Conservation (phyloP, 2,888 invertebrate species). For the Clivina fossor region DNA sequence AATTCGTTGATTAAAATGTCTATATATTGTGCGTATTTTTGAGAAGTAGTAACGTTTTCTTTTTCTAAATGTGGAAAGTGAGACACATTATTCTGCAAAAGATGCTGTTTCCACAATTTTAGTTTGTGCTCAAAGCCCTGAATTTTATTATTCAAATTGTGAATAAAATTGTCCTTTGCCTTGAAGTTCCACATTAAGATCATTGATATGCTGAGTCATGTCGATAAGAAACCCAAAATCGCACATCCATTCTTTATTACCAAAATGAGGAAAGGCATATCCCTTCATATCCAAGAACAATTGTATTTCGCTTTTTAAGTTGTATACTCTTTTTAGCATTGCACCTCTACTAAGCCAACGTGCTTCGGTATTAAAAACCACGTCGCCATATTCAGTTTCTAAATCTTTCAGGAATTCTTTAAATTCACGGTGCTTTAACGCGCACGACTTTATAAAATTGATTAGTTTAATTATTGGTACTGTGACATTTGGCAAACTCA, state of each 20-base stretch:
- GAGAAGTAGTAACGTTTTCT: conserved; percentile 31
- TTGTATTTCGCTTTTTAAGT: conserved; percentile 38
- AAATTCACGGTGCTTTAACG: too few relatives aligned
- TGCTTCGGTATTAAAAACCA: too few relatives aligned
- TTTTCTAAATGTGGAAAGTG: conserved; percentile 36
- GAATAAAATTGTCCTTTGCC: too few relatives aligned
- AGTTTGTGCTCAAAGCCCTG: conserved; percentile 31
- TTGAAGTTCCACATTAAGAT: too few relatives aligned
- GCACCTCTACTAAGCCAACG: too few relatives aligned
- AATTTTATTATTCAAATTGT: too few relatives aligned
- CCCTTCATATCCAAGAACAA: conserved; percentile 36
- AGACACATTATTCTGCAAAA: conserved; percentile 35
- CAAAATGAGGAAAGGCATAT: conserved; percentile 35
- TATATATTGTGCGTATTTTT: conserved; percentile 35
- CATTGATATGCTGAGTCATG: conserved; percentile 35
- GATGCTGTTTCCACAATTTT: conserved; percentile 35
- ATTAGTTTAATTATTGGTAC: too few relatives aligned
- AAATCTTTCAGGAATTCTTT: too few relatives aligned
- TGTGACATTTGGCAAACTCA: too few relatives aligned
- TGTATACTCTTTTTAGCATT: too few relatives aligned
- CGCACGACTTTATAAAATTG: too few relatives aligned
- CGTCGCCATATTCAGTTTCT: too few relatives aligned
- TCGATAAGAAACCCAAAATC: conserved; percentile 33
- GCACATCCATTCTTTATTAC: conserved; percentile 37
- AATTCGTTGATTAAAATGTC: conserved; percentile 34